A percentile compares a stretch with the other conserved stretches of the same genome.
These are phyloP conservation scores for Bagarius yarrelli DNA, from an alignment of 2,113 vertebrate genomes.

Conservation along the genomic window DNA sequence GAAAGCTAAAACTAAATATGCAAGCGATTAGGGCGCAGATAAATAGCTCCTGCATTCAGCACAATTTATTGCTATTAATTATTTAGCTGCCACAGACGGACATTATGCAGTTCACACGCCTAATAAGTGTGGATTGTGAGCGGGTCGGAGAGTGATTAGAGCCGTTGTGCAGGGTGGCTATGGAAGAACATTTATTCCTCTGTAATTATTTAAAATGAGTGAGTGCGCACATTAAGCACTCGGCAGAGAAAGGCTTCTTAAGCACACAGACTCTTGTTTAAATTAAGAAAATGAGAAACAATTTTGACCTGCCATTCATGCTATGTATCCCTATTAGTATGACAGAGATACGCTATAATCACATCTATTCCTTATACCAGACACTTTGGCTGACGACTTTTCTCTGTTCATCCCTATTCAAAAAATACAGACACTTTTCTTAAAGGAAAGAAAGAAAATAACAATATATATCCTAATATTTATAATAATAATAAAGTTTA, in stretches of 20 bases:
- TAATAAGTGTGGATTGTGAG: constrained; percentile 89
- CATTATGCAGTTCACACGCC: constrained; percentile 88
- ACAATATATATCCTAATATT: too few species aligned
- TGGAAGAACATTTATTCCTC: constrained; percentile 84
- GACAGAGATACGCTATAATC: constrained; percentile 24
- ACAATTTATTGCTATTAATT: constrained; percentile 80
- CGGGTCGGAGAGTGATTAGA: constrained; percentile 93
- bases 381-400: constrained; percentile 19
- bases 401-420: constrained; percentile 27
- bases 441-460: too few species aligned
- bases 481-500: too few species aligned
- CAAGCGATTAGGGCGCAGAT: constrained; percentile 58
- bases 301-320: constrained; percentile 47
- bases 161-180: constrained; percentile 81
- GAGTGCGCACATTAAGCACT: constrained; percentile 74
- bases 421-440: background rate
- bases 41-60: constrained; percentile 62
- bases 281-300: constrained; percentile 69
- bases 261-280: constrained; percentile 69
- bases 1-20: constrained; percentile 4
- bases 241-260: constrained; percentile 71
- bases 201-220: constrained; percentile 93
- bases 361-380: constrained; percentile 12
- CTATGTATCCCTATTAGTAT: constrained; percentile 35
- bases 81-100: constrained; percentile 75